phyloP scores from a whole-genome alignment of 2,888 invertebrate species.

The Cryptophagus acutangulus region DNA sequence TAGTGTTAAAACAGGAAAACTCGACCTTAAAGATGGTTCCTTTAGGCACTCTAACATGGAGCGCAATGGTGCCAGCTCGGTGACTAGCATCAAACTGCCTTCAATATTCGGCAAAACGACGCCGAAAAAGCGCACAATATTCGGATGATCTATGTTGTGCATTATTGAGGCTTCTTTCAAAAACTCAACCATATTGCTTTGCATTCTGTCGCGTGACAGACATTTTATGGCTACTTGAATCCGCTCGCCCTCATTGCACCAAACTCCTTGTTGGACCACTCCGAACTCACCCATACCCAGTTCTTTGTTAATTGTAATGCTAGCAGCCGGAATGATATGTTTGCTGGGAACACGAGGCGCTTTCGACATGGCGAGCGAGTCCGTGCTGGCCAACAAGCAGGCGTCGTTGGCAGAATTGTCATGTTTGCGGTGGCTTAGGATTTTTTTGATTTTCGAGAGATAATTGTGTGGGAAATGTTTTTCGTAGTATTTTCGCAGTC shows the following conservation, averaged over 20 bases:
- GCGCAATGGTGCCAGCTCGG: slow-evolving; percentile 91
- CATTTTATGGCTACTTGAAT: slow-evolving; percentile 97
- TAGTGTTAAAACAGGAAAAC: slow-evolving; percentile 85
- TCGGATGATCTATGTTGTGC: slow-evolving; percentile 96
- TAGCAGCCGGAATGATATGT: slow-evolving; percentile 78
- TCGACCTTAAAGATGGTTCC: slow-evolving; percentile 83
- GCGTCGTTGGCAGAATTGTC: slow-evolving; percentile 42
- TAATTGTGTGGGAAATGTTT: slow-evolving; percentile 93
- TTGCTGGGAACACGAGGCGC: slow-evolving; percentile 69
- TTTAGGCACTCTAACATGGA: slow-evolving; percentile 94
- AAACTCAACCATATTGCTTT: slow-evolving; percentile 94
- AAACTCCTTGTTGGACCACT: slow-evolving; percentile 94
- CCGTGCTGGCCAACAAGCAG: slow-evolving; percentile 35
- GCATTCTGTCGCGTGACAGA: slow-evolving; percentile 89
- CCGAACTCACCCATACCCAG: slow-evolving; percentile 97
- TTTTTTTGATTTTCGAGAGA: slow-evolving; percentile 83
- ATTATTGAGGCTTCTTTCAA: slow-evolving; percentile 97
- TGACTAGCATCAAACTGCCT: slow-evolving; percentile 62
- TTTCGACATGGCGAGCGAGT: slow-evolving; percentile 44
- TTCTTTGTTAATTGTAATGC: slow-evolving; percentile 90
- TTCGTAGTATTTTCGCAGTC: slow-evolving; percentile 89
- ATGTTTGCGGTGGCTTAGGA: slow-evolving; percentile 60
- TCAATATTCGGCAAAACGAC: slow-evolving; percentile 81
- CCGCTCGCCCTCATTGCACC: slow-evolving; percentile 91
- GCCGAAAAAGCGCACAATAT: slow-evolving; percentile 95